Evolutionary conservation across 2,888 invertebrate species (phyloP).

Genomic region (Meiosimyza decipiens): DNA sequence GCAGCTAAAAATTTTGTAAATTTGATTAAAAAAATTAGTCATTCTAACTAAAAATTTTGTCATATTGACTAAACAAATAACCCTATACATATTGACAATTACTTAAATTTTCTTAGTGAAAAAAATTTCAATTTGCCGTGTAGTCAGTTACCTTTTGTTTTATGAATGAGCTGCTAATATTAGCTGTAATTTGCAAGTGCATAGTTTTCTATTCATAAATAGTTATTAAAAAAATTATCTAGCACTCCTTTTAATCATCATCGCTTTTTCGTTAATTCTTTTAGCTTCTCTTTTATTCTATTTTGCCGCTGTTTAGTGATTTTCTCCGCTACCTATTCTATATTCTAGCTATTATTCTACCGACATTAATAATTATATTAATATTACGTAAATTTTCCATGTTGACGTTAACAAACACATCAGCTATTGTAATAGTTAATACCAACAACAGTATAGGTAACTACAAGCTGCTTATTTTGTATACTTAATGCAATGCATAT

Average conservation of each 20-base stretch:
- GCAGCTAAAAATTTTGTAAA: neutral
- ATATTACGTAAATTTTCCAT: constrained; percentile 26
- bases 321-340: neutral
- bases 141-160: too few species aligned
- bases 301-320: neutral
- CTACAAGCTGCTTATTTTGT: neutral
- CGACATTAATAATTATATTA: constrained; percentile 16
- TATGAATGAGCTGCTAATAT: neutral
- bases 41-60: too few species aligned
- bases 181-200: neutral
- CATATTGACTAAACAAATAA: too few species aligned
- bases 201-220: too few species aligned
- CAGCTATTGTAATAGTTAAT: neutral
- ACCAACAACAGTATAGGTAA: neutral
- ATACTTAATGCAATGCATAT: too few species aligned
- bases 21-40: too few species aligned
- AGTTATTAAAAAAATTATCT: too few species aligned
- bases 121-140: too few species aligned
- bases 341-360: neutral
- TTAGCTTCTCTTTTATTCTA: neutral
- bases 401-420: neutral
- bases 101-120: too few species aligned
- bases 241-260: too few species aligned
- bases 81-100: too few species aligned
- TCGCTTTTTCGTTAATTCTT: constrained; percentile 3